A percentile compares a stretch with the other conserved stretches of the same genome.
phyloP scores from a whole-genome alignment of 2,888 invertebrate species.

The Andrena dorsata region DNA sequence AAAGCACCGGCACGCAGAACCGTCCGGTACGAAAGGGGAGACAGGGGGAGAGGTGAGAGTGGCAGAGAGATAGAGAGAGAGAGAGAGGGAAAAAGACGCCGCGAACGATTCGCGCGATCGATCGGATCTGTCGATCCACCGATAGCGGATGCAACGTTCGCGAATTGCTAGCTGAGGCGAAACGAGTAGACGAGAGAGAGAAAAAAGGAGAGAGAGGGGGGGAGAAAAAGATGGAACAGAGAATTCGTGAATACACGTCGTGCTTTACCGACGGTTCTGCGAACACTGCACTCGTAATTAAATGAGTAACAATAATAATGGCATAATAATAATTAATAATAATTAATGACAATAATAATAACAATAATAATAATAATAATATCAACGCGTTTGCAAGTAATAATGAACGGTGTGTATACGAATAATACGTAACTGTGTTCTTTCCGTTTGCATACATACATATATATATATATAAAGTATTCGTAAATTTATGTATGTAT shows the following conservation, averaged over 20 bases:
- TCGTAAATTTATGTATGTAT: conserved; percentile 42
- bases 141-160: conserved; percentile 1
- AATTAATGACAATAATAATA: conserved; percentile 54
- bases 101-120: conserved; percentile 5
- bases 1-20: conserved; percentile 66
- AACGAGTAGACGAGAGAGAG: background rate
- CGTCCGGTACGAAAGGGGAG: conserved; percentile 33
- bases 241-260: conserved; percentile 20
- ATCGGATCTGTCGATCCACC: background rate
- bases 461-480: conserved; percentile 56
- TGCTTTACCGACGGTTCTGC: conserved; percentile 62
- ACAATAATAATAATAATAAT: conserved; percentile 72
- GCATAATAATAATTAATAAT: conserved; percentile 59
- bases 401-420: conserved; percentile 74
- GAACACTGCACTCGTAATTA: conserved; percentile 65
- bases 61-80: conserved; percentile 5
- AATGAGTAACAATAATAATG: conserved; percentile 64
- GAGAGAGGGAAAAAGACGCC: conserved; percentile 17
- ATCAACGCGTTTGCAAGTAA: conserved; percentile 77
- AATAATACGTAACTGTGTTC: conserved; percentile 63
- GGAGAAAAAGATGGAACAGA: conserved; percentile 5
- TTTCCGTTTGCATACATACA: conserved; percentile 63
- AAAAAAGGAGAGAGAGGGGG: background rate
- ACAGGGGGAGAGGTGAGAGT: background rate
- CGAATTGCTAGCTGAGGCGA: background rate